phyloP scores from a whole-genome alignment of 2,797 vertebrate species.

The Erithacus rubecula region DNA sequence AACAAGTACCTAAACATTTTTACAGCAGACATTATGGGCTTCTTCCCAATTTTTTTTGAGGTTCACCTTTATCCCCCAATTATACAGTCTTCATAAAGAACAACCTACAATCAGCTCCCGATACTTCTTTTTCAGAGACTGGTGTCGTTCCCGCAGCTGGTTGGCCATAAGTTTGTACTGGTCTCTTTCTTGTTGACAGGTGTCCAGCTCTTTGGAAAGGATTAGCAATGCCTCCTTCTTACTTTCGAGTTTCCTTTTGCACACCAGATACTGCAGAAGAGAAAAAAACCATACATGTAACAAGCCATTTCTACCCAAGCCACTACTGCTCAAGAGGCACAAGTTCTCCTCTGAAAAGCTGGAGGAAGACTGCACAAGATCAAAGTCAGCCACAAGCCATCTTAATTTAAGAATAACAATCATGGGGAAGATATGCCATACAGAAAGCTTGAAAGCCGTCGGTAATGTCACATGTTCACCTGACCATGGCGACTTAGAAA shows the following conservation, averaged over 20 bases:
- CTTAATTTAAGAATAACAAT: neutral
- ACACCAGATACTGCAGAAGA: slow-evolving; percentile 87
- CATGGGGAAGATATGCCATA: accelerated
- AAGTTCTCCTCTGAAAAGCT: neutral
- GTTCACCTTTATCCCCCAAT: neutral
- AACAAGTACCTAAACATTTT: neutral
- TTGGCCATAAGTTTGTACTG: slow-evolving; percentile 98
- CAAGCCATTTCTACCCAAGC: neutral
- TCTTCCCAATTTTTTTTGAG: neutral
- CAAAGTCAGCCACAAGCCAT: neutral
- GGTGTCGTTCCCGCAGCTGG: slow-evolving; percentile 93
- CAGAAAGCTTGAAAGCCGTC: neutral
- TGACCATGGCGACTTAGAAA: neutral
- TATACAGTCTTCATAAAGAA: neutral
- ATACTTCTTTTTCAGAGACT: slow-evolving; percentile 95
- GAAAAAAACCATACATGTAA: neutral
- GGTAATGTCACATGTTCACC: neutral
- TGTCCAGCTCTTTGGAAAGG: slow-evolving; percentile 96
- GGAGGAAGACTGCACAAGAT: neutral
- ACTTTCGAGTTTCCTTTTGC: slow-evolving; percentile 94
- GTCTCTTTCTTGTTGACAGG: slow-evolving; percentile 95
- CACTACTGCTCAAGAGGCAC: neutral
- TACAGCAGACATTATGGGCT: neutral
- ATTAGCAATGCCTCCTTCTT: slow-evolving; percentile 96
- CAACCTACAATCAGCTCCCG: slow-evolving; percentile 90